Conservation (phyloP, 1,140 invertebrate species). For the Drosophila prosaltans region DNA sequence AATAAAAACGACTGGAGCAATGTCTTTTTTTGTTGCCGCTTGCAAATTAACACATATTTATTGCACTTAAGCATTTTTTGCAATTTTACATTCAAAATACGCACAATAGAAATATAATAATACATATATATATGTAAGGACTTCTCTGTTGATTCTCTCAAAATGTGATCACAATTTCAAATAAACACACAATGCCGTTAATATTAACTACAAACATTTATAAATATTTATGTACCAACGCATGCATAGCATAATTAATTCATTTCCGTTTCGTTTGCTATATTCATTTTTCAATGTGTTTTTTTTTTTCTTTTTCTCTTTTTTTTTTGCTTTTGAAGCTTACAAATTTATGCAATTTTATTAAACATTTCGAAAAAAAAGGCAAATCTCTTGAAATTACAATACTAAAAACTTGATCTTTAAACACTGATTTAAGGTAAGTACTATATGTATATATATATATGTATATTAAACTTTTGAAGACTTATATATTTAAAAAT, state of each 20-base stretch:
- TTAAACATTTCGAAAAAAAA: conserved; percentile 66
- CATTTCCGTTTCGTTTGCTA: conserved; percentile 9
- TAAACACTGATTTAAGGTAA: conserved; percentile 45
- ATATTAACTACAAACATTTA: conserved; percentile 59
- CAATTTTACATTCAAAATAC: conserved; percentile 62
- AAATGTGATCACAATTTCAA: conserved; percentile 70
- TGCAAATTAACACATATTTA: conserved; percentile 70
- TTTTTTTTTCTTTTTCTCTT: background rate
- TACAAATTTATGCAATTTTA: conserved; percentile 67
- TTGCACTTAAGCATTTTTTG: conserved; percentile 63
- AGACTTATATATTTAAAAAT: conserved; percentile 68
- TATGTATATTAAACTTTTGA: conserved; percentile 38
- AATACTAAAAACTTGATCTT: conserved; percentile 68
- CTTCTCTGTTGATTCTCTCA: conserved; percentile 49
- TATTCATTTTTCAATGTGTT: background rate
- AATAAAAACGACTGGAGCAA: conserved; percentile 14
- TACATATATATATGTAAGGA: conserved; percentile 51
- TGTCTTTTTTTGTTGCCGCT: conserved; percentile 4
- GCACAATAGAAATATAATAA: conserved; percentile 70
- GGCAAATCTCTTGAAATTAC: conserved; percentile 68
- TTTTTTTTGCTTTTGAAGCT: conserved; percentile 65
- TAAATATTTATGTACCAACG: conserved; percentile 47
- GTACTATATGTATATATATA: conserved; percentile 48
- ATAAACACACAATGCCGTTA: conserved; percentile 49
- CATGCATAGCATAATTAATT: conserved; percentile 57